Conservation (phyloP, 2,797 vertebrate genomes). For the Sphaeramia orbicularis region DNA sequence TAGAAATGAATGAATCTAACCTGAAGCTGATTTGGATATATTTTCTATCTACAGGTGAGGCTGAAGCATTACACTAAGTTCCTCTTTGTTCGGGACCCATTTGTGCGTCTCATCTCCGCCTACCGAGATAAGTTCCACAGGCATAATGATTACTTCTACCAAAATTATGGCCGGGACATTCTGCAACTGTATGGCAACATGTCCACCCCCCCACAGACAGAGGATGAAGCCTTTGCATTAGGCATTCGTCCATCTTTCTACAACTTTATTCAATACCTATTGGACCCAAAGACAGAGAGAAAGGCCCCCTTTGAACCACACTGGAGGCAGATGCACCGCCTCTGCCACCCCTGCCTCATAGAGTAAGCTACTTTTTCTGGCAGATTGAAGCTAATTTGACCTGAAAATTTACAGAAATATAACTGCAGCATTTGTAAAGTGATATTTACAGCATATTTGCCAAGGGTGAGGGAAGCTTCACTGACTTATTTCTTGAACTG, state of each 20-base stretch:
- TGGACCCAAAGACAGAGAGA: constrained; percentile 89
- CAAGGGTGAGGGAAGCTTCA: too few relatives aligned
- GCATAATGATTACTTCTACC: constrained; percentile 88
- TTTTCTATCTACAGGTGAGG: constrained; percentile 68
- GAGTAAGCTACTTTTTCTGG: constrained; percentile 56
- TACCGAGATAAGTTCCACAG: constrained; percentile 91
- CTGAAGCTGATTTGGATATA: neutral
- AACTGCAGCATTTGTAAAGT: neutral
- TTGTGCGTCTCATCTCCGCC: constrained; percentile 92
- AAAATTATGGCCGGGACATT: constrained; percentile 84
- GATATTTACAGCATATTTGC: too few relatives aligned
- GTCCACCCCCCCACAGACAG: constrained; percentile 81
- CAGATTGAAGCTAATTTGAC: neutral
- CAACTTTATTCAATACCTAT: constrained; percentile 92
- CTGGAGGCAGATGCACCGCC: constrained; percentile 91
- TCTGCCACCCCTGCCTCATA: constrained; percentile 92
- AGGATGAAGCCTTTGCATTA: constrained; percentile 83
- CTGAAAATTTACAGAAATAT: neutral
- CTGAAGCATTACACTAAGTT: constrained; percentile 95
- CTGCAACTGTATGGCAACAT: constrained; percentile 85
- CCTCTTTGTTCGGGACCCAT: constrained; percentile 93
- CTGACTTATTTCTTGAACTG: too few relatives aligned
- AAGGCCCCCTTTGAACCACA: constrained; percentile 90
- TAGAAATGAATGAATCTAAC: too few relatives aligned
- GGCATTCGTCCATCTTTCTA: constrained; percentile 88